Evolutionary conservation across 2,888 invertebrate species (phyloP).

Genomic region (Caradrina clavipalpis): DNA sequence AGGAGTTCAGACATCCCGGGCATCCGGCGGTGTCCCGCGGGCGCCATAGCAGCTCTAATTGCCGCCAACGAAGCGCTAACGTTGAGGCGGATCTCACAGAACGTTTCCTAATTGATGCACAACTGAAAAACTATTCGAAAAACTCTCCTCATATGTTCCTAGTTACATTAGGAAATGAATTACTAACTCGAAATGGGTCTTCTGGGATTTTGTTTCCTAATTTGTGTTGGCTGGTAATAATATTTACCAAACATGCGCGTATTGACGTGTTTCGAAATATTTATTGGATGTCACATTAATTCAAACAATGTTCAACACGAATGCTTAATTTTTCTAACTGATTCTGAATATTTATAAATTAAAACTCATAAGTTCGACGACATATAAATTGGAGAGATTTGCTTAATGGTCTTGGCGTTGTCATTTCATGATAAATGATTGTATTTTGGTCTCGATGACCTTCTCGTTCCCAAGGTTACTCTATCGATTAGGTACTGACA

Average conservation of each 20-base stretch:
- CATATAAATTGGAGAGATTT: slow-evolving; percentile 41
- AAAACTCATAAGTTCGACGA: slow-evolving; percentile 30
- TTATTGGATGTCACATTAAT: slow-evolving; percentile 53
- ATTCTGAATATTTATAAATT: slow-evolving; percentile 42
- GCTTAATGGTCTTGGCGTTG: slow-evolving; percentile 22
- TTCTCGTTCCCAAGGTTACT: slow-evolving; percentile 60
- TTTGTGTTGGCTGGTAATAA: slow-evolving; percentile 52
- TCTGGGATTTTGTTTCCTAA: slow-evolving; percentile 65
- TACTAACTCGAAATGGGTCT: slow-evolving; percentile 57
- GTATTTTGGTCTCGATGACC: slow-evolving; percentile 54
- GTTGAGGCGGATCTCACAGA: slow-evolving; percentile 76
- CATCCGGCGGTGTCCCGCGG: slow-evolving; percentile 79
- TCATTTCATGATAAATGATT: slow-evolving; percentile 38
- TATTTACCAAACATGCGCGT: slow-evolving; percentile 24
- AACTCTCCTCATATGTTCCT: slow-evolving; percentile 78
- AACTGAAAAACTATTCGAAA: slow-evolving; percentile 70
- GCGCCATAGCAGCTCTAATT: slow-evolving; percentile 75
- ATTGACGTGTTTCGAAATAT: slow-evolving; percentile 28
- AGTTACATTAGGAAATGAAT: slow-evolving; percentile 78
- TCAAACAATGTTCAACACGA: slow-evolving; percentile 51
- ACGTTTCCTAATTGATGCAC: slow-evolving; percentile 74
- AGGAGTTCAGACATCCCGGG: slow-evolving; percentile 75
- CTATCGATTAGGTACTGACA: slow-evolving; percentile 63
- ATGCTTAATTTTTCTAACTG: slow-evolving; percentile 44
- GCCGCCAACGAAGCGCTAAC: slow-evolving; percentile 75